Conservation (phyloP, 2,888 invertebrate genomes). For the Danaus chrysippus region DNA sequence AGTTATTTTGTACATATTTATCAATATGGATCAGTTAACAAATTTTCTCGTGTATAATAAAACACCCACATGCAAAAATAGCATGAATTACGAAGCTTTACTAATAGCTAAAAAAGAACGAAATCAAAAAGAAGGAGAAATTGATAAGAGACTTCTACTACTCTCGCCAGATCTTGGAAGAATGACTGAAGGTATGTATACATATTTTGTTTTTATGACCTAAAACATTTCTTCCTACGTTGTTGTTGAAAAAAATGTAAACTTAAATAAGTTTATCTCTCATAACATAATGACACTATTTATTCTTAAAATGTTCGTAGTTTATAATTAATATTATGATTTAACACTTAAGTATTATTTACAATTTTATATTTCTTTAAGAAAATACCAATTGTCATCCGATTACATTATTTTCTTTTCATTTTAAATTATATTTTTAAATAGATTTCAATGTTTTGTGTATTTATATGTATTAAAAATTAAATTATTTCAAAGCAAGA, state of each 20-base stretch:
- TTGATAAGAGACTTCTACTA: conserved; percentile 58
- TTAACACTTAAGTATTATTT: no score
- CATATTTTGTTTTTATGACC: conserved; percentile 1
- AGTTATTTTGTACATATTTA: not conserved
- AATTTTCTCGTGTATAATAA: conserved; percentile 65
- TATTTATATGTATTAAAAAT: no score
- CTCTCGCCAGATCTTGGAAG: conserved; percentile 59
- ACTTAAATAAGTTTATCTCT: not conserved
- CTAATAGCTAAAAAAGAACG: conserved; percentile 51
- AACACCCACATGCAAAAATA: conserved; percentile 55
- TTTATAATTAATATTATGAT: no score
- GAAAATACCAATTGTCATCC: no score
- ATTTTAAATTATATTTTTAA: no score
- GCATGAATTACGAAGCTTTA: conserved; percentile 59
- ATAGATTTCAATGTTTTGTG: no score
- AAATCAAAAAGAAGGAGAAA: conserved; percentile 42
- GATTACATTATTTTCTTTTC: no score
- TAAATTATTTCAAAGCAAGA: no score
- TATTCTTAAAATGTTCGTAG: no score
- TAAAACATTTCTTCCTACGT: not conserved
- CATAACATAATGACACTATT: not conserved
- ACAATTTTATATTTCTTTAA: no score
- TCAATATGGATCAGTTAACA: conserved; percentile 60
- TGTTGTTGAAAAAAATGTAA: not conserved
- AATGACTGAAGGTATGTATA: conserved; percentile 56